Evolutionary conservation across 2,797 vertebrate genomes (phyloP).

Genomic region (Serranus cabrilla): DNA sequence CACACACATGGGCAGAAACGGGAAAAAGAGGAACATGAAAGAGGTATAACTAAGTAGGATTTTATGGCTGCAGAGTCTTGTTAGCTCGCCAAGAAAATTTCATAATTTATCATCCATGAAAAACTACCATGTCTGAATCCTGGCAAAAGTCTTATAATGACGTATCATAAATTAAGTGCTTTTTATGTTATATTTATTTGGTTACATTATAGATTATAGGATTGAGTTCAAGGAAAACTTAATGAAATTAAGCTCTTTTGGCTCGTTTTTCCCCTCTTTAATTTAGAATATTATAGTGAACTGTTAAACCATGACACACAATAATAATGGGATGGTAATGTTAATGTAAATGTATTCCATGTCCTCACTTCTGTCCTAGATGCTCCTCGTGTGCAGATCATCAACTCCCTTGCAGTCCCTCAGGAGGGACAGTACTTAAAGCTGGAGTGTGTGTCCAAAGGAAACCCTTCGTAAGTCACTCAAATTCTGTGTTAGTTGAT

Average conservation of each 20-base stretch:
- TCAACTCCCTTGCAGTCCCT: conserved; percentile 90
- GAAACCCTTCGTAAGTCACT: conserved; percentile 97
- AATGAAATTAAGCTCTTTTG: not conserved
- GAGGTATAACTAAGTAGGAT: not conserved
- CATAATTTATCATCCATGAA: not conserved
- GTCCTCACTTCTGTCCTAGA: conserved; percentile 80
- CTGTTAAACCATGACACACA: not conserved
- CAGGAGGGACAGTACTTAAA: conserved; percentile 97
- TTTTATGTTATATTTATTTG: not conserved
- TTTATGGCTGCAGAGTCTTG: not conserved
- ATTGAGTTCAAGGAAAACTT: not conserved
- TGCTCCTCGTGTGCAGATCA: conserved; percentile 95
- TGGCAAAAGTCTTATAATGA: conserved; percentile 6
- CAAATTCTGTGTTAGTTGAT: conserved; percentile 5
- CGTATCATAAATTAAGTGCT: not conserved
- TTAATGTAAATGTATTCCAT: conserved; percentile 1
- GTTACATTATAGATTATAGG: not conserved
- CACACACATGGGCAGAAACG: not conserved
- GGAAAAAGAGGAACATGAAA: not conserved
- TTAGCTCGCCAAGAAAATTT: not conserved
- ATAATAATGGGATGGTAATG: not conserved
- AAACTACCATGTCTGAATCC: not conserved
- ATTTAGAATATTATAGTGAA: not conserved
- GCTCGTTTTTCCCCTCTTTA: not conserved
- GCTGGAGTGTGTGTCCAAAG: conserved; percentile 97